phyloP scores from a whole-genome alignment of 2,113 vertebrate species.

The Colius striatus region DNA sequence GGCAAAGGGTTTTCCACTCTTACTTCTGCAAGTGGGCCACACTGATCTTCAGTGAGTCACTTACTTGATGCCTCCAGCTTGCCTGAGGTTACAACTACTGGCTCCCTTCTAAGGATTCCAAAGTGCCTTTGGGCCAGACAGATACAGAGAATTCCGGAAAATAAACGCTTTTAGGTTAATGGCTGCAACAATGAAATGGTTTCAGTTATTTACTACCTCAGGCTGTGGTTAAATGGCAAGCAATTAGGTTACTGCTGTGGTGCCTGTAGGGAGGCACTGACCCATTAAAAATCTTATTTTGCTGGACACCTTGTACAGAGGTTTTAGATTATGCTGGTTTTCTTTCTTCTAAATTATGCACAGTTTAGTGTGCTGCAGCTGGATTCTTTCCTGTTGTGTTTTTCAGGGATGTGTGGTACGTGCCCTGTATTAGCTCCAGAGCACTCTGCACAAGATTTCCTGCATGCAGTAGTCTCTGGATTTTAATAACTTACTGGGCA shows the following conservation, averaged over 20 bases:
- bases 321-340: background rate
- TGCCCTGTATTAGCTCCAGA: slow-evolving; percentile 20
- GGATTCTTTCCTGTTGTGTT: background rate
- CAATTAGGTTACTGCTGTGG: background rate
- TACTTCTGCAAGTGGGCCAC: background rate
- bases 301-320: background rate
- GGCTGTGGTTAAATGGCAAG: background rate
- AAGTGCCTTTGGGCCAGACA: background rate
- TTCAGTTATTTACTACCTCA: background rate
- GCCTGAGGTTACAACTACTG: background rate
- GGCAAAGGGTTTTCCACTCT: background rate
- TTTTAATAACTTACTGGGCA: background rate
- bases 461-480: background rate
- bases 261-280: background rate
- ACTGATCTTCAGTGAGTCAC: background rate
- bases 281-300: background rate
- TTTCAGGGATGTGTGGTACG: background rate
- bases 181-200: background rate
- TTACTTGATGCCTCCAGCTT: background rate
- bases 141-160: background rate
- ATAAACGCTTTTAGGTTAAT: background rate
- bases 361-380: background rate
- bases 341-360: background rate
- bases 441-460: background rate
- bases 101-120: background rate